phyloP scores from a whole-genome alignment of 2,113 vertebrate genomes.

The Bungarus multicinctus region DNA sequence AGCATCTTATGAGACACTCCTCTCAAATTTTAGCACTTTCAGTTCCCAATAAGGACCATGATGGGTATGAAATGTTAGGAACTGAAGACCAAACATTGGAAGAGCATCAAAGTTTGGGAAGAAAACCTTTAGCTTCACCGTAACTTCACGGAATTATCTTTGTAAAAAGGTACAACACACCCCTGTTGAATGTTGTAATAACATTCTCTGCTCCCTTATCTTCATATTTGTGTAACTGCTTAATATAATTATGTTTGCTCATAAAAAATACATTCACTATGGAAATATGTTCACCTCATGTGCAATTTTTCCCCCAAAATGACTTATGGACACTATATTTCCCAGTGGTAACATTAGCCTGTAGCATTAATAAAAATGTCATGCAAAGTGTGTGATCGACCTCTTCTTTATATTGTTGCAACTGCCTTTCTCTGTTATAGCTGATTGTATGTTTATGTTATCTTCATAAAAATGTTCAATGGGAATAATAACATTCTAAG shows the following conservation, averaged over 20 bases:
- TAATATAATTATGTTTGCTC: constrained; percentile 52
- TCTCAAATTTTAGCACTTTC: neutral
- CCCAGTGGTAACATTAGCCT: constrained; percentile 33
- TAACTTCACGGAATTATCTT: constrained; percentile 1
- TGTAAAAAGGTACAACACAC: neutral
- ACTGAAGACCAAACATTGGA: neutral
- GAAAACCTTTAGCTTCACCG: neutral
- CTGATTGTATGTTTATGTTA: constrained; percentile 48
- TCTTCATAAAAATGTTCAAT: constrained; percentile 60
- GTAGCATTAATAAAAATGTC: constrained; percentile 57
- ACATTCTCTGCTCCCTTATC: constrained; percentile 38
- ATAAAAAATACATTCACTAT: constrained; percentile 45
- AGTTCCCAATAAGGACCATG: neutral
- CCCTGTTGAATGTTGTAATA: neutral
- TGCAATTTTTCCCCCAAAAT: constrained; percentile 43
- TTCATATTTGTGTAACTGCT: constrained; percentile 50
- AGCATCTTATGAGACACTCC: neutral
- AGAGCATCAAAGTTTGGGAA: neutral
- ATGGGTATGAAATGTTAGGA: neutral
- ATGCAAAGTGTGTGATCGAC: constrained; percentile 43
- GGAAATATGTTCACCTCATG: constrained; percentile 10
- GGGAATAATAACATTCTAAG: constrained; percentile 46
- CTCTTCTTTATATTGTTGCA: constrained; percentile 51
- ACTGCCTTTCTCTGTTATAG: constrained; percentile 53
- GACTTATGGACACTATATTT: constrained; percentile 41